Percentiles rank a stretch among this genome's conserved stretches.
phyloP scores from a whole-genome alignment of 2,797 vertebrate genomes.

The Diglossa cyanea region DNA sequence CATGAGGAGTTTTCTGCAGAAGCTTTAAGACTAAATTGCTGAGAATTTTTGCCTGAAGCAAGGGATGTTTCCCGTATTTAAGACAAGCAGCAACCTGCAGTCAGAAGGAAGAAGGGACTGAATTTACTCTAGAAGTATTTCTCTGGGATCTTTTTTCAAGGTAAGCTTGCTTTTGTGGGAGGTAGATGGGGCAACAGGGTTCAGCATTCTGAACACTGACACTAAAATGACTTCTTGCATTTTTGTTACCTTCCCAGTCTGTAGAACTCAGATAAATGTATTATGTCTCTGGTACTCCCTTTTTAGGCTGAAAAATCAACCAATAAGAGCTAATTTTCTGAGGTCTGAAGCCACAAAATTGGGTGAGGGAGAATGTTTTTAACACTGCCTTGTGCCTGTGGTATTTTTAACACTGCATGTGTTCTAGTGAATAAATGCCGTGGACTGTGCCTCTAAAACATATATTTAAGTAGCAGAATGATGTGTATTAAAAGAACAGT shows the following conservation, averaged over 20 bases:
- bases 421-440: background rate
- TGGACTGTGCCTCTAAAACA: background rate
- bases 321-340: background rate
- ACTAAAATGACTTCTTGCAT: background rate
- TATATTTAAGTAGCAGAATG: background rate
- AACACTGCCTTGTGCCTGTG: background rate
- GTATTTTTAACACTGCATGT: background rate
- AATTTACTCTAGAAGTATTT: conserved; percentile 23
- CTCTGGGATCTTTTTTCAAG: background rate
- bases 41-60: conserved; percentile 85
- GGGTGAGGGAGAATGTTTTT: background rate
- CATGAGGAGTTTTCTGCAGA: conserved; percentile 17
- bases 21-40: conserved; percentile 65
- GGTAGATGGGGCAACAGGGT: background rate
- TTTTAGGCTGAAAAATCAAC: background rate
- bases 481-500: background rate
- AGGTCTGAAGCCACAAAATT: background rate
- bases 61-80: conserved; percentile 82
- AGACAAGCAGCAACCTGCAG: conserved; percentile 89
- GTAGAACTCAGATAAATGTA: background rate
- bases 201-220: background rate
- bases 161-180: conserved; percentile 51
- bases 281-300: background rate
- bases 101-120: conserved; percentile 60
- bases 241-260: background rate